Evolutionary conservation across 1,140 invertebrate species (phyloP).

Genomic region (Saxidomus purpurata): DNA sequence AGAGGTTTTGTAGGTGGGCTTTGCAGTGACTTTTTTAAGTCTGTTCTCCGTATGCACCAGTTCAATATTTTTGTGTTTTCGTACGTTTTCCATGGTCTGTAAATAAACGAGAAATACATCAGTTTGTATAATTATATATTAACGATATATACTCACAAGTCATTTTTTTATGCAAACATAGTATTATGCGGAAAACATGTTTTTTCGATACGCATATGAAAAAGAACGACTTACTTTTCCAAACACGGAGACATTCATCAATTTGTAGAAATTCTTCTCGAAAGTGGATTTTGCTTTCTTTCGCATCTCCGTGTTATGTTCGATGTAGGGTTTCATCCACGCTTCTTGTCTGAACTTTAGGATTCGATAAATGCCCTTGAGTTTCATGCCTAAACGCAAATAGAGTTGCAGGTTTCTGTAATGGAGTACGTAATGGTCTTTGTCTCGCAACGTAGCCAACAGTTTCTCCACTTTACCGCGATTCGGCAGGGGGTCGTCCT

Average conservation of each 20-base stretch:
- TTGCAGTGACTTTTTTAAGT: conserved; percentile 75
- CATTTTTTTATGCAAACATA: not conserved
- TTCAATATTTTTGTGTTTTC: conserved; percentile 39
- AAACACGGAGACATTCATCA: conserved; percentile 86
- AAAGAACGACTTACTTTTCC: conserved; percentile 11
- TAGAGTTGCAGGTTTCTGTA: conserved; percentile 72
- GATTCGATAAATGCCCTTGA: conserved; percentile 64
- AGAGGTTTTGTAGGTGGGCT: conserved; percentile 82
- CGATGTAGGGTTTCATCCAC: conserved; percentile 66
- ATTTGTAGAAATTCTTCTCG: conserved; percentile 86
- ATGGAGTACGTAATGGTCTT: conserved; percentile 67
- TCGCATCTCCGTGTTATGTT: conserved; percentile 73
- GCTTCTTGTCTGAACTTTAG: conserved; percentile 61
- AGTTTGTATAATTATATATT: not conserved
- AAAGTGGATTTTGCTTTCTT: conserved; percentile 83
- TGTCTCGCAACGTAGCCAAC: conserved; percentile 37
- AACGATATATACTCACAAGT: not conserved
- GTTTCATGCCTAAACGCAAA: conserved; percentile 54
- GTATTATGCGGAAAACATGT: too few relatives aligned
- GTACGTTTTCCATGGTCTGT: conserved; percentile 53
- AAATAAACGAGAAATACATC: not conserved
- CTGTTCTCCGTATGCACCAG: conserved; percentile 39
- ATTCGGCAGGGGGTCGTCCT: not conserved
- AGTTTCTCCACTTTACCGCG: conserved; percentile 60
- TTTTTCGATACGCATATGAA: too few relatives aligned